phyloP scores from a whole-genome alignment of 2,888 invertebrate genomes.

The Tetheella fluctuosa region DNA sequence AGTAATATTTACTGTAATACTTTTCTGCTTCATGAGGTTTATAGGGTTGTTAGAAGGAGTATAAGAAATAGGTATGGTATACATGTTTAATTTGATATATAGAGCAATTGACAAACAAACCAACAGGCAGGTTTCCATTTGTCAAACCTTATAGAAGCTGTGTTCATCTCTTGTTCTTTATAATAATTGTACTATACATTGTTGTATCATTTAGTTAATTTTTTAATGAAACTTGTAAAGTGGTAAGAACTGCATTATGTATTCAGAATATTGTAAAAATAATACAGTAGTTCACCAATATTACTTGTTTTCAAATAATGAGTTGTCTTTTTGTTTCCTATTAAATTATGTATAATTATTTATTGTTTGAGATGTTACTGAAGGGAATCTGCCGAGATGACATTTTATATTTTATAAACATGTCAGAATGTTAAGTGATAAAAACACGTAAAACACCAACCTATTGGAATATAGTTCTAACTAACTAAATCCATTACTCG shows the following conservation, averaged over 20 bases:
- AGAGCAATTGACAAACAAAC: constrained; percentile 60
- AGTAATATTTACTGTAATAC: constrained; percentile 78
- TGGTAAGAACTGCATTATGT: constrained; percentile 41
- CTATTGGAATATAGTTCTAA: constrained; percentile 61
- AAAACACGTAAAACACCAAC: constrained; percentile 60
- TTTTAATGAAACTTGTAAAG: constrained; percentile 40
- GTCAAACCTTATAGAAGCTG: constrained; percentile 30
- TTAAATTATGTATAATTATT: constrained; percentile 16
- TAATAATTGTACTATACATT: constrained; percentile 26
- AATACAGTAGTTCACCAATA: constrained; percentile 20
- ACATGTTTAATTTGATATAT: constrained; percentile 67
- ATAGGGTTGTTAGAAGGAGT: constrained; percentile 75
- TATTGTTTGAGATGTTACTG: constrained; percentile 24
- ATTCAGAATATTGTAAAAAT: constrained; percentile 30
- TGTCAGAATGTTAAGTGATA: constrained; percentile 54
- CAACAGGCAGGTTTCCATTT: constrained; percentile 66
- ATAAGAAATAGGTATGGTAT: constrained; percentile 76
- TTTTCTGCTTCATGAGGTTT: constrained; percentile 82
- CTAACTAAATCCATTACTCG: constrained; percentile 64
- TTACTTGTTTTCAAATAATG: constrained; percentile 7
- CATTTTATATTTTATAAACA: constrained; percentile 46
- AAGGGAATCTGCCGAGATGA: constrained; percentile 59
- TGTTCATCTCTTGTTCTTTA: constrained; percentile 47
- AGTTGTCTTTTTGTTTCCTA: constrained; percentile 14
- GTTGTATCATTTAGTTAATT: constrained; percentile 50